Percentiles rank a stretch among this genome's conserved stretches.
Evolutionary conservation across 2,113 vertebrate species (phyloP).

Genomic region (Cyphomyrus discorhynchus): DNA sequence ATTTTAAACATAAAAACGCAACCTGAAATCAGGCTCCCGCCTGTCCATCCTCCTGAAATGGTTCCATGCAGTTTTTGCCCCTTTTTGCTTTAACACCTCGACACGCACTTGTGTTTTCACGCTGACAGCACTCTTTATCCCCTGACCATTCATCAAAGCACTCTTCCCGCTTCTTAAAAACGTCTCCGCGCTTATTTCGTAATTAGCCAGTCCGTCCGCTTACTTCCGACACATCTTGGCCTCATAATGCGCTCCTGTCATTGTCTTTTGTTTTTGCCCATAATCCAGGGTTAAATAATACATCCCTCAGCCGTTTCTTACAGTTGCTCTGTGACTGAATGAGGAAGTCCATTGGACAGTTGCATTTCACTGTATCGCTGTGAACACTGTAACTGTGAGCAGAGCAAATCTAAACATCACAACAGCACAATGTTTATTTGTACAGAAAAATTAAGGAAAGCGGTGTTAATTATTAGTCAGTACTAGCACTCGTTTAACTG

Average conservation of each 20-base stretch:
- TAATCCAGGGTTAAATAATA: background rate
- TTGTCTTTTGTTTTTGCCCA: background rate
- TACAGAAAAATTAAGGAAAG: background rate
- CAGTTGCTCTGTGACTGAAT: background rate
- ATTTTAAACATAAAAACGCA: background rate
- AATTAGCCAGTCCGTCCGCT: background rate
- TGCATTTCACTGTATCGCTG: background rate
- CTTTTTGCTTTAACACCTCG: background rate
- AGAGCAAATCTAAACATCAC: background rate
- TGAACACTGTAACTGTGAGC: background rate
- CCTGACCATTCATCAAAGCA: background rate
- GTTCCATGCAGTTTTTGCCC: background rate
- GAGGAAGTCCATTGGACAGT: background rate
- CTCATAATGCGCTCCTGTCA: background rate
- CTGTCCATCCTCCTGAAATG: background rate
- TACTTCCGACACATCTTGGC: background rate
- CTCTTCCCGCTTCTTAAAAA: background rate
- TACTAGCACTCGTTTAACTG: background rate
- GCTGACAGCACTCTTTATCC: background rate
- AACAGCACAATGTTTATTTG: background rate
- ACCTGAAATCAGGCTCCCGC: background rate
- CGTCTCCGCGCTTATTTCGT: background rate
- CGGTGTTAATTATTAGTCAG: background rate
- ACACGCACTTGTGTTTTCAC: background rate
- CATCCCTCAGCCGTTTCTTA: background rate